Percentiles rank a stretch among this genome's conserved stretches.
Conservation (phyloP, 2,797 vertebrate species). For the Thamnophis elegans region DNA sequence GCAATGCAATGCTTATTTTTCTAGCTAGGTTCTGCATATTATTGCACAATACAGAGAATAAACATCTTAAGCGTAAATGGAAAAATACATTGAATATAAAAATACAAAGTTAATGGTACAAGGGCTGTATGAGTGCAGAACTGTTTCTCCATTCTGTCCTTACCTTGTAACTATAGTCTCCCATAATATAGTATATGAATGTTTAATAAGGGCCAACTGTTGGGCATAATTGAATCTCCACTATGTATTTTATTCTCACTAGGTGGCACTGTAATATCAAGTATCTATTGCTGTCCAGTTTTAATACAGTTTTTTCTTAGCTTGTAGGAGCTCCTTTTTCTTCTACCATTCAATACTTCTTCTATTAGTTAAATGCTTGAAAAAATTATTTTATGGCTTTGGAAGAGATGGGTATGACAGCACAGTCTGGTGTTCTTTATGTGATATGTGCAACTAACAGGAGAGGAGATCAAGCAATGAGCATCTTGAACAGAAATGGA, state of each 20-base stretch:
- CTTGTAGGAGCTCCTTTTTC: slow-evolving; percentile 19
- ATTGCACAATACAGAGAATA: not conserved
- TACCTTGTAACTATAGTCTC: not conserved
- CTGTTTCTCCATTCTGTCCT: not conserved
- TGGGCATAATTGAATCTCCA: not conserved
- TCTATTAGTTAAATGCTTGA: slow-evolving; percentile 41
- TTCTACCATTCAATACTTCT: slow-evolving; percentile 43
- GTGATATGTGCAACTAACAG: not conserved
- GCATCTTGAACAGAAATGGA: not conserved
- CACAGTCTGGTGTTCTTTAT: not conserved
- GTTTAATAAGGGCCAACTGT: not conserved
- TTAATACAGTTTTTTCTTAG: not conserved
- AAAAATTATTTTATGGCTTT: slow-evolving; percentile 1
- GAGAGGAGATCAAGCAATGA: not conserved
- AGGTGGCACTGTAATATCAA: slow-evolving; percentile 67
- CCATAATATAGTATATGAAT: not conserved
- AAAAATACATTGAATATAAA: not conserved
- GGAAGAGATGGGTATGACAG: slow-evolving; percentile 4
- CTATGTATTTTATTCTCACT: slow-evolving; percentile 34
- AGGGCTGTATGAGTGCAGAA: not conserved
- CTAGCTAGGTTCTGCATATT: not conserved
- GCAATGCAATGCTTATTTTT: slow-evolving; percentile 29
- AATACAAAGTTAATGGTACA: accelerated
- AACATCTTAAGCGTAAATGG: not conserved
- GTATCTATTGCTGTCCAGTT: accelerated